Evolutionary conservation across 2,113 vertebrate genomes (phyloP), one percentile per base, ranked within the genome.

Genomic region (Podocnemis expansa): DNA sequence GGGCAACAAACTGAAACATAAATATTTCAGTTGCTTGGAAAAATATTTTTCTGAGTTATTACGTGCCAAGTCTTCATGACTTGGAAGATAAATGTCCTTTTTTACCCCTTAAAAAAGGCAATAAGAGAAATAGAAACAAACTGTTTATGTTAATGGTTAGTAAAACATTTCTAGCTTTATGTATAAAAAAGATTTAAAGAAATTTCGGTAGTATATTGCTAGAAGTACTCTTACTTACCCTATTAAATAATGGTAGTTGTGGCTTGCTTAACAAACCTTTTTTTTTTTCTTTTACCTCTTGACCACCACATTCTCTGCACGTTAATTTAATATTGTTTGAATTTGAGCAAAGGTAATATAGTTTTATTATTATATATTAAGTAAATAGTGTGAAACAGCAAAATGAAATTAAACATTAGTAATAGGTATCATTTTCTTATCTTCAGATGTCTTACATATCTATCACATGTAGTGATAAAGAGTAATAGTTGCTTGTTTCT

Each of bases 21-120:
- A 96, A 95, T 96, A 95, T 96, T 94, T n/a, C 84, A 78, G 88
- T 70, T 94, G 82, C 95, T 93, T 94, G 89, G 86, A 89, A 93
- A 89, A 96, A 92, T 25, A 45, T 96, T 96, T 97, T 96, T 94
- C 78, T 95, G 75, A 93, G 82, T 92, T 84, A 47, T 79, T 85
- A 84, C 60, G 94, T 97, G 85, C 85, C 96, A 97, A 78, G 80
- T 95, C 90, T 91, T 96, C 90, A 88, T 94, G 91, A 94, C 91
- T 96, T 83, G 92, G 47, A 94, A 89, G 94, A 96, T 96, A 92
- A 95, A 97, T 94, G 85, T 91, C 84, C 89, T 93, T 82, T 51
- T 51, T 52, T 52, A 17, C 5, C 13, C 13, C 51, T 41, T 25
- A 43, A 58, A 89, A 83, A 78, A 63, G 31, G 31, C 34, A 70